Evolutionary conservation across 2,797 vertebrate species (phyloP).

Genomic region (Margarornis squamiger): DNA sequence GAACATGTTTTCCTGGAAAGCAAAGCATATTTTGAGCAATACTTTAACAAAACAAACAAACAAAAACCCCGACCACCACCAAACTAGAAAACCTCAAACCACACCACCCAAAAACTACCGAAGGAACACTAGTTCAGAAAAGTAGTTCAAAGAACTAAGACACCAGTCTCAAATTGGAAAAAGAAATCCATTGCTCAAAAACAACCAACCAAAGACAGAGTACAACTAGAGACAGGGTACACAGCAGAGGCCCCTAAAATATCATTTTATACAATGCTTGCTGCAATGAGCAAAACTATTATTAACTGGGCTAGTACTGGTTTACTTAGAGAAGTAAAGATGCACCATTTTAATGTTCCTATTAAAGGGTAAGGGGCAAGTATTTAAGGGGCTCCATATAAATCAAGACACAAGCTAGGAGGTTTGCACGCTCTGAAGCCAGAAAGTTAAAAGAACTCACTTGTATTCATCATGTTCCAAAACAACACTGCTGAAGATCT

Average conservation of each 20-base stretch:
- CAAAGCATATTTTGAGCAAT: neutral
- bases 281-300: neutral
- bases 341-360: neutral
- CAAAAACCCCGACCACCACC: neutral
- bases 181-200: neutral
- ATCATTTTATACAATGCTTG: accelerated
- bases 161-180: neutral
- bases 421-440: neutral
- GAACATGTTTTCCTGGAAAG: conserved; percentile 10
- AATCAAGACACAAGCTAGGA: neutral
- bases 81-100: conserved; percentile 1
- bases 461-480: neutral
- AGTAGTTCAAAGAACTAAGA: neutral
- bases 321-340: neutral
- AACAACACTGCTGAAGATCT: neutral
- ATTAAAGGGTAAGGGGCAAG: neutral
- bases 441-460: neutral
- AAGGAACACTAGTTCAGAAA: neutral
- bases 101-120: neutral
- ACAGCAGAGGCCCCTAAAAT: neutral
- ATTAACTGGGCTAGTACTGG: neutral
- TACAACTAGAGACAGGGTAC: neutral
- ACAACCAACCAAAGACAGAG: neutral
- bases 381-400: neutral
- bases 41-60: conserved; percentile 1